phyloP scores from a whole-genome alignment of 2,888 invertebrate species.

The Chamaedrilus cognettii region DNA sequence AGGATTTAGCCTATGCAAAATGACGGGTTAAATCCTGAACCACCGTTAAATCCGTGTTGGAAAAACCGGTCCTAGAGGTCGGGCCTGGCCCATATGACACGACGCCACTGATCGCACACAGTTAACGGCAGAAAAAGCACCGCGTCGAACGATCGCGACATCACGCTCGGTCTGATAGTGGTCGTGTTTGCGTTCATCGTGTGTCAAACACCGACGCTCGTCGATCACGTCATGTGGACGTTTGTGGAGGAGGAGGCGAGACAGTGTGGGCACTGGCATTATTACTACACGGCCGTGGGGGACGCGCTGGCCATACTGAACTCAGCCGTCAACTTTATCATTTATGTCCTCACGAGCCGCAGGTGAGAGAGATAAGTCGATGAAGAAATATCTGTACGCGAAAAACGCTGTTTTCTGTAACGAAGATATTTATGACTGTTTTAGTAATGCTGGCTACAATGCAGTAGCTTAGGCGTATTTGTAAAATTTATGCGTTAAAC shows the following conservation, averaged over 20 bases:
- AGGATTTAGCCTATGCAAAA: too few relatives aligned
- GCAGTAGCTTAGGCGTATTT: too few relatives aligned
- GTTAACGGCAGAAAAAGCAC: too few relatives aligned
- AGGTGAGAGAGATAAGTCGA: too few relatives aligned
- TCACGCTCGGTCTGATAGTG: constrained; percentile 37
- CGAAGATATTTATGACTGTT: too few relatives aligned
- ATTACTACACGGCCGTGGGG: constrained; percentile 40
- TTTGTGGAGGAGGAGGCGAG: constrained; percentile 27
- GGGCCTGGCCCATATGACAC: too few relatives aligned
- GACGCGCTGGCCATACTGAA: constrained; percentile 37
- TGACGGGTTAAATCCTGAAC: too few relatives aligned
- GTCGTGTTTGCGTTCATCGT: constrained; percentile 39
- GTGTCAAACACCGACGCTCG: constrained; percentile 40
- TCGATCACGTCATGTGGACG: constrained; percentile 40
- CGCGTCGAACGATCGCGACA: constrained; percentile 38
- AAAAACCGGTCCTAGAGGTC: neutral
- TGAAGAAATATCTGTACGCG: too few relatives aligned
- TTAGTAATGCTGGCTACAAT: too few relatives aligned
- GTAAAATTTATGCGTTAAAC: too few relatives aligned
- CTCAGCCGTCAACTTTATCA: constrained; percentile 39
- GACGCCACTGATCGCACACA: neutral
- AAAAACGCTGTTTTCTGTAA: too few relatives aligned
- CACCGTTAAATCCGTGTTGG: too few relatives aligned
- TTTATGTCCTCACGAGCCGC: constrained; percentile 37
- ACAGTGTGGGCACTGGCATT: constrained; percentile 37